These are phyloP conservation scores for Trilocha varians DNA, from an alignment of 2,888 invertebrate genomes.

Conservation along the genomic window DNA sequence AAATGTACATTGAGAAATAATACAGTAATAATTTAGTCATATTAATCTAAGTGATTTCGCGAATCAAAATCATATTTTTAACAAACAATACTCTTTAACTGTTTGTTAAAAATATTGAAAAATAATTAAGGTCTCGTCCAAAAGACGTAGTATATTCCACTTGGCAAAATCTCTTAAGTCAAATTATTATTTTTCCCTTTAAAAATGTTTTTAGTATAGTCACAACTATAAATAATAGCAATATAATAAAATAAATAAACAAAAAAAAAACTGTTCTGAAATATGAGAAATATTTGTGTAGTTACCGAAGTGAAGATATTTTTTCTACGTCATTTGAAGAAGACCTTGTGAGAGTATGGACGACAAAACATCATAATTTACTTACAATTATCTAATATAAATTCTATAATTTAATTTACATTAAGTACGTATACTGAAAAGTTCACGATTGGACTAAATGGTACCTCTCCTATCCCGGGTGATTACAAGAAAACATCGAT, in stretches of 20 bases:
- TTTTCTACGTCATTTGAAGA: conserved; percentile 38
- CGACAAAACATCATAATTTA: conserved; percentile 70
- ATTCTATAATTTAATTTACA: conserved; percentile 69
- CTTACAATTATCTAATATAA: conserved; percentile 71
- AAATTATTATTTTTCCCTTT: too few species aligned
- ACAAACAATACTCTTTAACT: neutral
- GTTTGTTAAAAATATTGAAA: neutral
- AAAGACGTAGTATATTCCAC: conserved; percentile 10
- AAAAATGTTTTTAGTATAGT: too few species aligned
- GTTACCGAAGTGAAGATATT: too few species aligned
- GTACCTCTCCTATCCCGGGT: too few species aligned
- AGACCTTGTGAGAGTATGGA: conserved; percentile 45
- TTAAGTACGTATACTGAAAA: conserved; percentile 74
- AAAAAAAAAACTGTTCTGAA: too few species aligned
- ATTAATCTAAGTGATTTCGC: neutral
- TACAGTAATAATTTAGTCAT: neutral
- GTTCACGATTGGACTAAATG: conserved; percentile 66
- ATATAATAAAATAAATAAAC: too few species aligned
- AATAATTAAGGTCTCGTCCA: neutral
- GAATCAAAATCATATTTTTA: neutral
- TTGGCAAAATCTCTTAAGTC: too few species aligned
- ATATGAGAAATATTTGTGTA: too few species aligned
- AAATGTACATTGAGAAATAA: neutral
- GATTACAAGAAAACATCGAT: conserved; percentile 37
- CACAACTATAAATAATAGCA: too few species aligned